Evolutionary conservation across 2,797 vertebrate species (phyloP).

Genomic region (Sebastes trivittatus): DNA sequence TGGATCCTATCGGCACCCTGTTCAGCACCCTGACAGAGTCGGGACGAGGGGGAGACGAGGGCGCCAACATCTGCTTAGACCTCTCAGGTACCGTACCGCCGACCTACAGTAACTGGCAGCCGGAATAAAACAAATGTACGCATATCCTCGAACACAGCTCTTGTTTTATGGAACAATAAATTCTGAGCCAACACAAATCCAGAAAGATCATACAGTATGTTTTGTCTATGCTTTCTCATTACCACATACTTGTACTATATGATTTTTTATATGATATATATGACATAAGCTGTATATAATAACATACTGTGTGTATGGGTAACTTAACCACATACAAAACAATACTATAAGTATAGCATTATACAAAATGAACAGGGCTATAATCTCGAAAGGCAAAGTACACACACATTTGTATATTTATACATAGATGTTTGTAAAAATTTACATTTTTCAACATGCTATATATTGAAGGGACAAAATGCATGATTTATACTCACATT

Average conservation of each 20-base stretch:
- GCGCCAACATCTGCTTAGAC: constrained; percentile 84
- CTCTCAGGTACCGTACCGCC: constrained; percentile 85
- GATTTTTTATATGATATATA: constrained; percentile 6
- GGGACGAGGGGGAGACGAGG: constrained; percentile 88
- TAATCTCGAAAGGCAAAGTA: neutral
- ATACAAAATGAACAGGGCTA: neutral
- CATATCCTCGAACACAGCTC: neutral
- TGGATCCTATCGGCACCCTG: constrained; percentile 95
- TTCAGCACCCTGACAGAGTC: constrained; percentile 96
- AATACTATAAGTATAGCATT: neutral
- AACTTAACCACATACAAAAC: neutral
- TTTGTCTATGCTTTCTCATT: neutral
- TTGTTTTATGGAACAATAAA: neutral
- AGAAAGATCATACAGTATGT: neutral
- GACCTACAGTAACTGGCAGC: neutral
- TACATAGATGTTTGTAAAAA: neutral
- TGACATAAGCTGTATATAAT: neutral
- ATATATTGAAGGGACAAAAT: neutral
- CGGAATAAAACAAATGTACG: neutral
- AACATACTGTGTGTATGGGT: neutral
- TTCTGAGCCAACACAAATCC: neutral
- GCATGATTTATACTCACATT: neutral
- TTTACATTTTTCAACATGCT: neutral
- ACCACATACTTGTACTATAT: neutral
- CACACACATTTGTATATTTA: neutral